Evolutionary conservation across 2,797 vertebrate genomes (phyloP), one percentile per base, ranked within the genome.

Genomic region (Intellagama lesueurii): DNA sequence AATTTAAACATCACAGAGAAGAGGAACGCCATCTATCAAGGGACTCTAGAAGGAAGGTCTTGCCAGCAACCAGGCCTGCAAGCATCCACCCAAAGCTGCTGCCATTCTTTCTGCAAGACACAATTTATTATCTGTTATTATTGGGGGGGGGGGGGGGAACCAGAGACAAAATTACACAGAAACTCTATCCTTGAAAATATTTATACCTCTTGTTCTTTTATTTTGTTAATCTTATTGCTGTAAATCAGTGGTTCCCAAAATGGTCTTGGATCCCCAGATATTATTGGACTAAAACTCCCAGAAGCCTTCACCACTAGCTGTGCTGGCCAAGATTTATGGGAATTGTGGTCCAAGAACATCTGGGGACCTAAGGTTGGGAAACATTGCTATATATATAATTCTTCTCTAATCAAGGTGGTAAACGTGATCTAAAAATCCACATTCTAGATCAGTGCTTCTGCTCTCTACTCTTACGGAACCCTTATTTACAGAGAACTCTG

Each of bases 1-100:
- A 88, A 60, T 81, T 84, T 68, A 90, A 81, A 90, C 40, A 90
- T 26, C 28, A 85, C 47, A 84, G 64, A 93, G 81, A 91, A 35
- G 91, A 91, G 66, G 76, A 85, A 56, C 40, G 3, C 0, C 1
- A 52, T 90, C 16, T 69, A 49, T 85, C 17, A 69, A 22, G 35
- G 89, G 85, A 9, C 44, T 94, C 75, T 81, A 52, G 64, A 87
- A 70, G 3, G 81, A 28, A 76, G 40, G 22, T 49, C 26, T 70
- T 44, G 83, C 49, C 24, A 47, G 19, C 4, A 47, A 17, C 56
- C 40, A 82, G 26, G 35, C 93, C 90, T 95, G 91, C 85, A 3
- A 5, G 76, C 28, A 30, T 35, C 56, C 88, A 86, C 89, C 70
- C 19, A 81, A 68, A 87, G 90, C 69, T 28, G 5, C 81, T 79